These are phyloP conservation scores for Clarias magur DNA, from an alignment of 2,113 vertebrate genomes.

Conservation along the genomic window DNA sequence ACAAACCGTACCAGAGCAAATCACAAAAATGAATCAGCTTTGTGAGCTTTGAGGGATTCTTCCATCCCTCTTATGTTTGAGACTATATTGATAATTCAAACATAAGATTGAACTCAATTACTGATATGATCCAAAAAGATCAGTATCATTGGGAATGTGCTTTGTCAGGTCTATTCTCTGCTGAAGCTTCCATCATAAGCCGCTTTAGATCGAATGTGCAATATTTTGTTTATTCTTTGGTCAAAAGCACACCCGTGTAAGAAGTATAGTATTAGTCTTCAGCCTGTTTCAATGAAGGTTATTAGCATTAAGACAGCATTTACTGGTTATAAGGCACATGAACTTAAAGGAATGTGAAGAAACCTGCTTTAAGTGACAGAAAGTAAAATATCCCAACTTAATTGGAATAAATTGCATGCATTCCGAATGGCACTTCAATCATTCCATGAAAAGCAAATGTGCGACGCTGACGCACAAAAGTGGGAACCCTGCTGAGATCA, in stretches of 20 bases:
- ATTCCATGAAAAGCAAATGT: conserved; percentile 26
- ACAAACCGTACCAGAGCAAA: conserved; percentile 42
- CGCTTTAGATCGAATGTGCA: background rate
- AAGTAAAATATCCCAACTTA: background rate
- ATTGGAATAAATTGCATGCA: conserved; percentile 12
- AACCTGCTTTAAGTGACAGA: background rate
- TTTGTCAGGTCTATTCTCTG: conserved; percentile 18
- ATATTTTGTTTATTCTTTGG: background rate
- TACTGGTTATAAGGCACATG: background rate
- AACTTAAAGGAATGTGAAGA: background rate
- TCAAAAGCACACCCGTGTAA: background rate
- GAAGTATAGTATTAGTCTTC: background rate
- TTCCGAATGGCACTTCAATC: conserved; percentile 6
- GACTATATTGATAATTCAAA: conserved; percentile 41
- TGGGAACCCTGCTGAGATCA: background rate
- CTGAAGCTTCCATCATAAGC: background rate
- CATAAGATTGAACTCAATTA: conserved; percentile 42
- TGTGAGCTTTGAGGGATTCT: conserved; percentile 33
- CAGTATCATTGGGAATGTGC: conserved; percentile 27
- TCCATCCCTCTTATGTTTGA: conserved; percentile 51
- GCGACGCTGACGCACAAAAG: conserved; percentile 5
- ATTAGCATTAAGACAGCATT: background rate
- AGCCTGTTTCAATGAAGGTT: background rate
- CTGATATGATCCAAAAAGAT: conserved; percentile 38
- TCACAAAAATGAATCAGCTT: conserved; percentile 50